These are phyloP conservation scores for Molanna angustata DNA, from an alignment of 2,888 invertebrate species.

Conservation along the genomic window DNA sequence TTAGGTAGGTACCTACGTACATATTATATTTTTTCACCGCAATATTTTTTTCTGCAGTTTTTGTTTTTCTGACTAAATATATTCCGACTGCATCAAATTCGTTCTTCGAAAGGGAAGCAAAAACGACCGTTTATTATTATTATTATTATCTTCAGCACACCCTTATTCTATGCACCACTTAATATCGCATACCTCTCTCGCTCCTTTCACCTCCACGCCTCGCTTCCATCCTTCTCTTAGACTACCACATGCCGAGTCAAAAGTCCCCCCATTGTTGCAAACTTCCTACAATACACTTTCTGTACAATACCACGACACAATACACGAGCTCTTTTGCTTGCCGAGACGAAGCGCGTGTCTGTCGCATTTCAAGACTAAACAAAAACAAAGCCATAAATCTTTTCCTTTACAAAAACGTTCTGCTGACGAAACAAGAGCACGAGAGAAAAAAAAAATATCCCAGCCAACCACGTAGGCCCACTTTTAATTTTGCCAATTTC, in stretches of 20 bases:
- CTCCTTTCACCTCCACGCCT: constrained; percentile 1
- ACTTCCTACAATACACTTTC: constrained; percentile 10
- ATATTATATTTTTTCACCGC: too few relatives aligned
- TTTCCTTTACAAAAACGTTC: neutral
- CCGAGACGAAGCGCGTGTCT: neutral
- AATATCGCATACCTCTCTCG: constrained; percentile 6
- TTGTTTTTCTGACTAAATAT: too few relatives aligned
- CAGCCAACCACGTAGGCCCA: too few relatives aligned
- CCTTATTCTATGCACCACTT: neutral
- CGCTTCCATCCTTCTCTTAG: constrained; percentile 1
- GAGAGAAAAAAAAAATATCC: too few relatives aligned
- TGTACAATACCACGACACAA: constrained; percentile 2
- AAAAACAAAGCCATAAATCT: constrained; percentile 9
- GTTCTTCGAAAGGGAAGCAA: neutral
- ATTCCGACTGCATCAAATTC: too few relatives aligned
- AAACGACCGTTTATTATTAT: constrained; percentile 9
- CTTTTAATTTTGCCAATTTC: neutral
- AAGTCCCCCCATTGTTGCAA: constrained; percentile 10
- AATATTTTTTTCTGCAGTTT: too few relatives aligned
- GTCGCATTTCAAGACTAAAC: neutral
- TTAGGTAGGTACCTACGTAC: too few relatives aligned
- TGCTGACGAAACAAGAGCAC: too few relatives aligned
- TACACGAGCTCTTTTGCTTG: neutral
- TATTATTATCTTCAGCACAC: too few relatives aligned
- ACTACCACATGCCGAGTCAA: constrained; percentile 10